phyloP scores from a whole-genome alignment of 1,140 invertebrate genomes.

The Bombus fervidus region DNA sequence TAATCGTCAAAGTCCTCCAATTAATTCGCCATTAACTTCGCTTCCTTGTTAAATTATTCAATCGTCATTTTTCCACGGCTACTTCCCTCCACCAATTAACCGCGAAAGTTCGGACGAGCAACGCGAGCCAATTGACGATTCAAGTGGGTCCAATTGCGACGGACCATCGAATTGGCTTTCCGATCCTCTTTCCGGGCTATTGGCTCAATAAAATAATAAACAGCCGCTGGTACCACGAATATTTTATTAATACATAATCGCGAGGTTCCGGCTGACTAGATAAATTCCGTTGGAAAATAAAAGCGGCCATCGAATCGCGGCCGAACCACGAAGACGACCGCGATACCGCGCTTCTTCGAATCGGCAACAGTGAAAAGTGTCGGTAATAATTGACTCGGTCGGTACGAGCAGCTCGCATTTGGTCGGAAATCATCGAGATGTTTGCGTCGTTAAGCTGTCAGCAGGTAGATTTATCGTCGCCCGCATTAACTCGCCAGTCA shows the following conservation, averaged over 20 bases:
- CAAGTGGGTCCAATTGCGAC: not conserved
- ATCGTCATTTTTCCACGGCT: too few relatives aligned
- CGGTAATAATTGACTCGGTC: not conserved
- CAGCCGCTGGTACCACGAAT: not conserved
- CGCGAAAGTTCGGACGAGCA: too few relatives aligned
- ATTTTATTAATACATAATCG: not conserved
- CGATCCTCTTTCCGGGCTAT: not conserved
- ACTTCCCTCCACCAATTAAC: too few relatives aligned
- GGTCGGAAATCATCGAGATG: constrained; percentile 2
- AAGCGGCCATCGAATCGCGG: too few relatives aligned
- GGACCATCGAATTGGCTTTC: not conserved
- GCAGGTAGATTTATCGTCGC: constrained; percentile 3
- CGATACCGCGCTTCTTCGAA: not conserved
- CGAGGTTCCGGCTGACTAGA: too few relatives aligned
- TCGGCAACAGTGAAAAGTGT: not conserved
- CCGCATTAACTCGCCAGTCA: constrained; percentile 14
- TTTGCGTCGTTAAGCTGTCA: constrained; percentile 15
- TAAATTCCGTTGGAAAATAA: not conserved
- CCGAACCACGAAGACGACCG: not conserved
- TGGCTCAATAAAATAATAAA: not conserved
- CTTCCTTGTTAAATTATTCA: too few relatives aligned
- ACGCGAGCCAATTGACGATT: not conserved
- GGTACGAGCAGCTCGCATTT: not conserved
- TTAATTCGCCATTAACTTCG: too few relatives aligned
- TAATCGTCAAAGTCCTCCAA: too few relatives aligned